Base-by-base conservation (phyloP, 2,888 invertebrate genomes). In the Hedychridium roseum region DNA sequence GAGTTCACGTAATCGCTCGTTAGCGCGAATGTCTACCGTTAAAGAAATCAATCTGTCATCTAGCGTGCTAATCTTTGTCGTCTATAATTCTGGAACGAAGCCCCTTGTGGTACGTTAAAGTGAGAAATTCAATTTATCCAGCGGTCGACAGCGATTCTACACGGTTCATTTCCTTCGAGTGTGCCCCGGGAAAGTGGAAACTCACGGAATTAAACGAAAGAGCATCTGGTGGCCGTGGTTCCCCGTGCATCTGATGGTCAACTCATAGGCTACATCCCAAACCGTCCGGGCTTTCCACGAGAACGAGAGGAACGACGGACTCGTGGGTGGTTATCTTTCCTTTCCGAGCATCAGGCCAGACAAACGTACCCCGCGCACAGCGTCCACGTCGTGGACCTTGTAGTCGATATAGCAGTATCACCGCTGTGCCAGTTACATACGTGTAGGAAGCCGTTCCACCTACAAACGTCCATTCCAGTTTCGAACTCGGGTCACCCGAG, bases 361-460 rank as follows among this genome's bases (percentile, higher is more conserved):
- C 11, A 27, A 18, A 42, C 31, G 38, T n/a, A 15, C n/a, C 21
- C 21, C 15, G 6, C 40, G 36, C 7, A 9, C 11, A 20, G 5
- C 5, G 23, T 6, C 9, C 5, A 43, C 30, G 18, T 32, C 21
- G 9, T 14, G 36, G 50, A 53, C 57, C 62, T 62, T 64, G 54
- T 43, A 43, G 43, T 42, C 44, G 17, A 45, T 46, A 39, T 43
- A 45, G 41, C 47, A 51, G 38, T 50, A 28, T 34, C 36, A 41
- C 14, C 38, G 27, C 32, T 45, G 56, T 56, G 52, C 57, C 41
- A 60, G 46, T 59, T 56, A 52, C 40, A 34, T 27, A 27, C 36
- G 57, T 50, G 68, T 67, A 54, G 67, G 68, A 67, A 68, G 68
- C 40, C 23, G 62, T 64, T 51, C 59, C 61, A 57, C 68, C 68